Conservation (phyloP, 2,113 vertebrate genomes). For the Crotalus viridis region DNA sequence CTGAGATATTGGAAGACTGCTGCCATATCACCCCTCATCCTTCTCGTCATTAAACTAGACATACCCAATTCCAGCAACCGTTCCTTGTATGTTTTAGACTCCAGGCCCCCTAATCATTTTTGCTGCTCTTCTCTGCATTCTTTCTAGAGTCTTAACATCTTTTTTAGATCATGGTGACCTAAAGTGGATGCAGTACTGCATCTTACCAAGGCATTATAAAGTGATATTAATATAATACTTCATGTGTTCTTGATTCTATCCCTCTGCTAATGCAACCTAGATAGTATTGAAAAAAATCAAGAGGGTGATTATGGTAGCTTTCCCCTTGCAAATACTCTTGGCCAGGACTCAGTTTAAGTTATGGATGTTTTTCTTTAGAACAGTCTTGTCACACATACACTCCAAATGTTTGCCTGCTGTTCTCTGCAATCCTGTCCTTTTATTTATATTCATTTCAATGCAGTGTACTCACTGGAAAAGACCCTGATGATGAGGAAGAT, state of each 20-base stretch:
- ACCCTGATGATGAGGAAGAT: too few species aligned
- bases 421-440: background rate
- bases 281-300: background rate
- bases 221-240: background rate
- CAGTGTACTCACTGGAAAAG: too few species aligned
- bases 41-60: background rate
- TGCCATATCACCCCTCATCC: accelerated
- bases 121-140: background rate
- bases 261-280: background rate
- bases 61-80: background rate
- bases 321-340: background rate
- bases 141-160: background rate
- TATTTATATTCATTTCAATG: background rate
- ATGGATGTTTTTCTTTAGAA: background rate
- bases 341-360: background rate
- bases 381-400: background rate
- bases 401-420: background rate
- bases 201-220: background rate
- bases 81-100: background rate
- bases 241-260: background rate
- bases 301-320: background rate
- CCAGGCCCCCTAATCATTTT: background rate
- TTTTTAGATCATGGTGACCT: background rate
- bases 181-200: background rate
- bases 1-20: background rate